Conservation (phyloP, 2,113 vertebrate species). For the Mirounga angustirostris region DNA sequence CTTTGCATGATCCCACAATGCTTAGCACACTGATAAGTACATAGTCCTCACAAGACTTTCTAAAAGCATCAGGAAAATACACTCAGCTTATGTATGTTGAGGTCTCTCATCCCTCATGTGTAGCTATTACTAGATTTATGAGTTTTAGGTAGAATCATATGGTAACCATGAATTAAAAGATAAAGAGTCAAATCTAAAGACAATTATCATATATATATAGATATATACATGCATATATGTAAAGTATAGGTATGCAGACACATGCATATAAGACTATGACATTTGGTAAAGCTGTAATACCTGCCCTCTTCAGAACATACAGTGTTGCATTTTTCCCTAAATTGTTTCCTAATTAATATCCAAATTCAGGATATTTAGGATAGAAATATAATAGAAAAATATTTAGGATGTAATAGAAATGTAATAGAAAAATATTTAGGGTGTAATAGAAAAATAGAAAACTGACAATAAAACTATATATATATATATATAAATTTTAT, state of each 20-base stretch:
- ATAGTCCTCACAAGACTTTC: background rate
- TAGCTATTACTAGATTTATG: background rate
- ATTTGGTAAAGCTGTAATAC: background rate
- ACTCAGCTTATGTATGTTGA: background rate
- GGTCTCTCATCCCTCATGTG: background rate
- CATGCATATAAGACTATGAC: background rate
- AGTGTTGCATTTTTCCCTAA: background rate
- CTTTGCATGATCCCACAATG: background rate
- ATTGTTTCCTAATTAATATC: slow-evolving; percentile 24
- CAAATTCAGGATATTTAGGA: background rate
- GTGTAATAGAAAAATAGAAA: background rate
- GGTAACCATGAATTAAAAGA: background rate
- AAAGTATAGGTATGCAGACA: background rate
- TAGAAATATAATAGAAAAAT: background rate
- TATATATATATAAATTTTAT: background rate
- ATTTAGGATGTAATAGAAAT: background rate
- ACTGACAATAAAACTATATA: background rate
- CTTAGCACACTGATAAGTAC: background rate
- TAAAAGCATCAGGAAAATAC: background rate
- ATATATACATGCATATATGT: background rate
- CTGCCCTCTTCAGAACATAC: background rate
- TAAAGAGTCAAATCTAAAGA: slow-evolving; percentile 14
- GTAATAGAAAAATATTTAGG: background rate
- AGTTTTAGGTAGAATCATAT: background rate
- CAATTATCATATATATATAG: background rate